Conservation (phyloP, 2,888 invertebrate genomes). For the Tigriopus californicus region DNA sequence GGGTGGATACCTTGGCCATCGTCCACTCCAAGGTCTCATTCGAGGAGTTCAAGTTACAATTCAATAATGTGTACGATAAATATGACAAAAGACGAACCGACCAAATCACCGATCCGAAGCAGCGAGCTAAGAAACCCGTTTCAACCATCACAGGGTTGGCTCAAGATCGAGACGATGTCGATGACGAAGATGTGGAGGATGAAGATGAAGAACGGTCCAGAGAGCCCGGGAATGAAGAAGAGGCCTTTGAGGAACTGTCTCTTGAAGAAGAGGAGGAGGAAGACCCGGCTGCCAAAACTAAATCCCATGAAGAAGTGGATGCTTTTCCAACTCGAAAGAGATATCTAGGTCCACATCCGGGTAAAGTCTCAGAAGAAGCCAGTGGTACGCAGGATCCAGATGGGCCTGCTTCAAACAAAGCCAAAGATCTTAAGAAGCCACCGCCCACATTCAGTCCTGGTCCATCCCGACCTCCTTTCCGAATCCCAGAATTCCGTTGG, state of each 20-base stretch:
- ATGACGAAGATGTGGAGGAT: constrained; percentile 18
- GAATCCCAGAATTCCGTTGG: constrained; percentile 99
- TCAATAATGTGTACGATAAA: constrained; percentile 91
- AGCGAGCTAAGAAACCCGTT: constrained; percentile 75
- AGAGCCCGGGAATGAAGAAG: constrained; percentile 3
- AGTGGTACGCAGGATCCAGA: background rate
- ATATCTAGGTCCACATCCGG: no score
- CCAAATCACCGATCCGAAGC: constrained; percentile 83
- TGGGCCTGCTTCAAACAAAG: background rate
- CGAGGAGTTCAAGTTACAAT: constrained; percentile 92
- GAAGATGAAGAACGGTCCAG: constrained; percentile 13
- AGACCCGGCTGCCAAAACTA: constrained; percentile 18
- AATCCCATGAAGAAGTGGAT: constrained; percentile 6
- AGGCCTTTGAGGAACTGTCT: constrained; percentile 13
- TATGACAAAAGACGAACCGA: constrained; percentile 84
- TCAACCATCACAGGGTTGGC: constrained; percentile 71
- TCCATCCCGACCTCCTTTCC: constrained; percentile 80
- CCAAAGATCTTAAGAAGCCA: constrained; percentile 5
- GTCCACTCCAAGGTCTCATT: constrained; percentile 98
- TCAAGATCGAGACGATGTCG: constrained; percentile 29
- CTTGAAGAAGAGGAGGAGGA: constrained; percentile 17
- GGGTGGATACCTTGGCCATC: constrained; percentile 98
- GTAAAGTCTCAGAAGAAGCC: background rate
- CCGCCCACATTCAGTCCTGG: constrained; percentile 78
- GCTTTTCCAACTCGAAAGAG: background rate